phyloP scores from a whole-genome alignment of 2,888 invertebrate genomes.

The Athalia rosae region DNA sequence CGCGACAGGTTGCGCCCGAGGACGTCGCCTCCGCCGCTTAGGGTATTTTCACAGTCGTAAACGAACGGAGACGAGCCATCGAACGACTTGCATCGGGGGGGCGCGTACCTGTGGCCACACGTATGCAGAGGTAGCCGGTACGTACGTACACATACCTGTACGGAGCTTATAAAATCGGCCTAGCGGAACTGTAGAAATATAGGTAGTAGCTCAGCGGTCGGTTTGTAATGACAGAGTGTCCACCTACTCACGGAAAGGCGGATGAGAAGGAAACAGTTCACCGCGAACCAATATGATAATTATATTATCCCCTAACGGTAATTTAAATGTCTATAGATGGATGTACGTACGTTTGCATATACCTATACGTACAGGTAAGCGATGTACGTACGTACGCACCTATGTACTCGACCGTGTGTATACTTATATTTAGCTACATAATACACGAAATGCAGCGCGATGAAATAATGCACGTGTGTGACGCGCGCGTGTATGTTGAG shows the following conservation, averaged over 20 bases:
- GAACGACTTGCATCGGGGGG: background rate
- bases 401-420: too few relatives aligned
- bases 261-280: slow-evolving; percentile 44
- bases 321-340: background rate
- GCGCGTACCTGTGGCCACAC: too few relatives aligned
- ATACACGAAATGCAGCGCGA: too few relatives aligned
- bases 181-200: slow-evolving; percentile 70
- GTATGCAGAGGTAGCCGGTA: too few relatives aligned
- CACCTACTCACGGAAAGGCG: slow-evolving; percentile 41
- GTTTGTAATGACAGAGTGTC: slow-evolving; percentile 69
- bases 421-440: too few relatives aligned
- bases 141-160: background rate
- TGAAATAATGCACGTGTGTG: too few relatives aligned
- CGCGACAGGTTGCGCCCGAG: slow-evolving; percentile 45
- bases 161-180: slow-evolving; percentile 44
- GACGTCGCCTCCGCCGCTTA: slow-evolving; percentile 17
- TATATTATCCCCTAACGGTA: slow-evolving; percentile 30
- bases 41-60: background rate
- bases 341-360: background rate
- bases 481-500: too few relatives aligned
- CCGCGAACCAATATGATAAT: slow-evolving; percentile 31
- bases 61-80: background rate
- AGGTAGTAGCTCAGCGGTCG: slow-evolving; percentile 70
- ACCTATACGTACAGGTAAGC: too few relatives aligned
- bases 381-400: too few relatives aligned